phyloP scores from a whole-genome alignment of 2,797 vertebrate species.

The Eulemur albifrons region DNA sequence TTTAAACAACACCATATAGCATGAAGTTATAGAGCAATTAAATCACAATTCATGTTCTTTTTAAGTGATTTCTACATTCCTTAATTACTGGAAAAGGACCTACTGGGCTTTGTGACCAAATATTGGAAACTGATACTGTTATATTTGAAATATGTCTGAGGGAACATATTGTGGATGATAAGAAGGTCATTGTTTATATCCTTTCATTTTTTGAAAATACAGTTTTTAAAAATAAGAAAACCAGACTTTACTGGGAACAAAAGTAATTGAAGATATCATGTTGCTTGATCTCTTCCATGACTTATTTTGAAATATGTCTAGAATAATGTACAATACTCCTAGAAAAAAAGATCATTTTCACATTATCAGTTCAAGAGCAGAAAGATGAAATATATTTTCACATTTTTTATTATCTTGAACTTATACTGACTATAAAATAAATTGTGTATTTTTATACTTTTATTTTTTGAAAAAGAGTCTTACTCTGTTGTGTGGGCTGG shows the following conservation, averaged over 20 bases:
- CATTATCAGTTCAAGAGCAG: neutral
- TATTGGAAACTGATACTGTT: neutral
- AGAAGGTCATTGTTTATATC: neutral
- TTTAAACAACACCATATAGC: neutral
- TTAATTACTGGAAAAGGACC: neutral
- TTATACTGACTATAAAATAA: neutral
- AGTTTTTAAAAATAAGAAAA: neutral
- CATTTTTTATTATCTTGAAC: neutral
- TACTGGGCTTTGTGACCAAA: neutral
- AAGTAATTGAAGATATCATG: neutral
- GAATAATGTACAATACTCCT: neutral
- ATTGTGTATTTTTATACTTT: neutral
- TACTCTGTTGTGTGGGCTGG: neutral
- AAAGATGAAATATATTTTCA: neutral
- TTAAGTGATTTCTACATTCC: neutral
- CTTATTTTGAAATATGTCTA: conserved; percentile 7
- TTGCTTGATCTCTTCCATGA: neutral
- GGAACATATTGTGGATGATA: neutral
- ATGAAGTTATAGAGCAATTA: neutral
- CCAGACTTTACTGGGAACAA: neutral
- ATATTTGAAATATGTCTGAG: neutral
- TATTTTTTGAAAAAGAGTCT: neutral
- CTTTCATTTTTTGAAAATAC: neutral
- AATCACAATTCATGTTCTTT: neutral
- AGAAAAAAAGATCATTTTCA: neutral